These are phyloP conservation scores for Patiria pectinifera DNA, from an alignment of 53 echinoderm and acorn worm genomes.

Conservation along the genomic window DNA sequence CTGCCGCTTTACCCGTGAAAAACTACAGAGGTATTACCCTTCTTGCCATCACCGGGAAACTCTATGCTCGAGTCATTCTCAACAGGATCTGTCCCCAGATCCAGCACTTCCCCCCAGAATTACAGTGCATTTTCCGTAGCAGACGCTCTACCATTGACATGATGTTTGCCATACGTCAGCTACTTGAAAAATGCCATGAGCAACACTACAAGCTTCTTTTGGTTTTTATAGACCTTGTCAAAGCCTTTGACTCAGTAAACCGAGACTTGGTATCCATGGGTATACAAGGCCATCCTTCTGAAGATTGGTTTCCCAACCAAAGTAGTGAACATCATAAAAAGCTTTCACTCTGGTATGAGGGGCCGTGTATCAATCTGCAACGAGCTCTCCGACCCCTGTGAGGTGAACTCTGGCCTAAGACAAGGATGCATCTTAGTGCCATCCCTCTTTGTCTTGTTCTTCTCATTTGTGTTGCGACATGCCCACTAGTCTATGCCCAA, in stretches of 20 bases:
- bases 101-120: not conserved
- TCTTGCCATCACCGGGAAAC: not conserved
- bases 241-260: not conserved
- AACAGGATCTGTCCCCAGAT: not conserved
- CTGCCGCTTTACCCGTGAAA: not conserved
- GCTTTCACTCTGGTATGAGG: not conserved
- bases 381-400: not conserved
- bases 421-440: too few species aligned
- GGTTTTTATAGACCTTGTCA: too few species aligned
- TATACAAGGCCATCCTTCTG: not conserved
- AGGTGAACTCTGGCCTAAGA: too few species aligned
- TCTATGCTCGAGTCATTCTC: not conserved
- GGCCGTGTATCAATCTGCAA: not conserved
- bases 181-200: too few species aligned
- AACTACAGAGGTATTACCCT: not conserved
- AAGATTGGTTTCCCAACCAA: not conserved
- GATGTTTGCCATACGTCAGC: too few species aligned
- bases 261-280: not conserved
- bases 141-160: too few species aligned
- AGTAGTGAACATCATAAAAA: not conserved
- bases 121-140: too few species aligned
- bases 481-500: not conserved
- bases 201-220: not conserved
- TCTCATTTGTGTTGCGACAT: not conserved
- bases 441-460: too few species aligned